Base-by-base conservation (phyloP, 2,888 invertebrate genomes). In the Platypus cylindrus region DNA sequence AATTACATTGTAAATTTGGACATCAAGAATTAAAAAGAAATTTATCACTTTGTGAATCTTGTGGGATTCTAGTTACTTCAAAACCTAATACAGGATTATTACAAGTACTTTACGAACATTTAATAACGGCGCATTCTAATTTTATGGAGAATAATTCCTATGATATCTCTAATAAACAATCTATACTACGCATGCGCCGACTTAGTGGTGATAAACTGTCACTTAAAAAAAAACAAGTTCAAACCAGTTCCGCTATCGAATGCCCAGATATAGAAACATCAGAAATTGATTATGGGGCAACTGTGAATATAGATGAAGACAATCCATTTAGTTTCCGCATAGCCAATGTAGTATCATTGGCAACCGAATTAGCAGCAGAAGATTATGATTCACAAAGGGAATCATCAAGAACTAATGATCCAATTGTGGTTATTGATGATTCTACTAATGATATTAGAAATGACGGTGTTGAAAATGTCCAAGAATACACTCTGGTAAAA, bases 161-260 rank as follows among this genome's bases (percentile, higher is more conserved):
- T n/a, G n/a, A n/a, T n/a, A 8, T 9, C 4, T 15, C 5, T 17
- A 13, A 14, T 2, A 36, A 16, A 12, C 9, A 22, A 16, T 11
- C 18, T 9, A 25, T 26, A n/a, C 25, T 45, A 15, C 54, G 65
- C 36, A 44, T 63, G 20, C 53, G 67, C 17, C 53, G 65, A 32
- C 46, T 68, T 7, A 65, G 65, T 38, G 67, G 67, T 2, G 67
- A 68, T 41, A 59, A 57, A 23, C 48, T 68, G 3, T 67, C 63
- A 2, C 44, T 45, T 16, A 34, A 52, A 50, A 29, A 55, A 51
- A 11, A 58, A 50, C 4, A 11, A 8, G 35, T 17, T 15, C 17
- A 28, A 13, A 7, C 9, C 24, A 8, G 12, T 3, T n/a, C n/a
- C n/a, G n/a, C n/a, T n/a, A n/a, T n/a, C n/a, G n/a, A n/a, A n/a